phyloP scores from a whole-genome alignment of 2,797 vertebrate species.

The Cebuella pygmaea region DNA sequence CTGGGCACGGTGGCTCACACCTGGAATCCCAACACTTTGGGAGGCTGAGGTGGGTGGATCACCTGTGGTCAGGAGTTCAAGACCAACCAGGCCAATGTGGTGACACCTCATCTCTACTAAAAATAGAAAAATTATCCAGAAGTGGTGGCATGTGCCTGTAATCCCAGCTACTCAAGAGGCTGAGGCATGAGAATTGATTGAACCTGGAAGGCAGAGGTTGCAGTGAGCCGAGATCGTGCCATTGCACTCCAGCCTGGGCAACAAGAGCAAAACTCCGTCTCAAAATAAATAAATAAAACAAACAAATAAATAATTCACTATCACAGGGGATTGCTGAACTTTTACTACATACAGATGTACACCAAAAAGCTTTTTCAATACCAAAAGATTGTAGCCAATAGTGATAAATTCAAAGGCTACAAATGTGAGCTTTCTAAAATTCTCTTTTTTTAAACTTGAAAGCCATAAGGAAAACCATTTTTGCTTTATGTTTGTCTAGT shows the following conservation, averaged over 20 bases:
- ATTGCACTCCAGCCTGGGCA: neutral
- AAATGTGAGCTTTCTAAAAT: constrained; percentile 36
- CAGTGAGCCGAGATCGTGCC: neutral
- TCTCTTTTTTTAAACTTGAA: constrained; percentile 15
- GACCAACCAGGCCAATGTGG: neutral
- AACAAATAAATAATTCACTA: neutral
- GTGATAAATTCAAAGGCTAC: neutral
- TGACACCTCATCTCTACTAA: neutral
- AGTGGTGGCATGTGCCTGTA: neutral
- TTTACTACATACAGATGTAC: neutral
- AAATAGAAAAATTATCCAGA: neutral
- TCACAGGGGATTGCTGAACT: neutral
- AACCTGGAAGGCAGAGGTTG: neutral
- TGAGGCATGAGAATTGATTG: neutral
- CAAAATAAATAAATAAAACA: neutral
- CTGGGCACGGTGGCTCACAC: neutral
- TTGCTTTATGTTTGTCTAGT: neutral
- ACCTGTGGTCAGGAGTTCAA: neutral
- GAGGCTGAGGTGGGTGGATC: neutral
- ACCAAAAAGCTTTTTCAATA: neutral
- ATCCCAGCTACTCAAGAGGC: neutral
- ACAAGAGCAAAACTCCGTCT: neutral
- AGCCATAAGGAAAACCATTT: neutral
- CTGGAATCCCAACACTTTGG: neutral
- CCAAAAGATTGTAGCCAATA: neutral